Percentiles rank a stretch among this genome's conserved stretches.
Conservation (phyloP, 1,140 invertebrate species). For the Marisa cornuarietis region DNA sequence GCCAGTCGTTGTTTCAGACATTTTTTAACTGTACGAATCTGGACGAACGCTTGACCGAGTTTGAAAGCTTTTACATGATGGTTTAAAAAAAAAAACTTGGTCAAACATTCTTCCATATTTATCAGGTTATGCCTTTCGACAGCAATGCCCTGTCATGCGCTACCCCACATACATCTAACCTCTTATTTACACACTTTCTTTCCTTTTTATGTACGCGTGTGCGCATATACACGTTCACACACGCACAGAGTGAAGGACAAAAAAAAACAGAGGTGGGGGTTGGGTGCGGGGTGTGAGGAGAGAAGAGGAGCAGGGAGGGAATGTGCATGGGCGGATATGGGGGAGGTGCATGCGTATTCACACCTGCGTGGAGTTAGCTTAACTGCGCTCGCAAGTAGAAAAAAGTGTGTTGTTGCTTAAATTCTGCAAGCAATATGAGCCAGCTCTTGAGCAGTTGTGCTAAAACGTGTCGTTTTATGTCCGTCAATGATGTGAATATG, state of each 20-base stretch:
- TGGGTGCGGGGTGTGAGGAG: neutral
- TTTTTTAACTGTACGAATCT: too few species aligned
- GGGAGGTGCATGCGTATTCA: too few species aligned
- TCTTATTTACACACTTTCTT: neutral
- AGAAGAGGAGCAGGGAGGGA: neutral
- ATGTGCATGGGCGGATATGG: neutral
- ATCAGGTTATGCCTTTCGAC: too few species aligned
- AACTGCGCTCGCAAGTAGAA: too few species aligned
- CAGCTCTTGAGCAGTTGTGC: neutral
- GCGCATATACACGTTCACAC: neutral
- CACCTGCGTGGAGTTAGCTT: too few species aligned
- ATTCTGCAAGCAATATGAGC: neutral
- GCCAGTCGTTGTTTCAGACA: too few species aligned
- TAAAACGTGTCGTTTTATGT: too few species aligned
- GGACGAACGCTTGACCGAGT: neutral
- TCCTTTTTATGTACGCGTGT: neutral
- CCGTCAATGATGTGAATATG: neutral
- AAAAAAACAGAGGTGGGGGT: neutral
- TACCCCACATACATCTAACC: neutral
- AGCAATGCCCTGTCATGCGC: neutral
- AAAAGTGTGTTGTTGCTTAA: neutral
- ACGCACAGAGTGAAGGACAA: conserved; percentile 12
- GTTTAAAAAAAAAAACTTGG: neutral
- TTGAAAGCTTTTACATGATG: neutral
- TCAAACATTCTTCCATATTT: neutral